Evolutionary conservation across 92 coral and sea anemone species (phyloP).

Genomic region (Siderastrea radians): DNA sequence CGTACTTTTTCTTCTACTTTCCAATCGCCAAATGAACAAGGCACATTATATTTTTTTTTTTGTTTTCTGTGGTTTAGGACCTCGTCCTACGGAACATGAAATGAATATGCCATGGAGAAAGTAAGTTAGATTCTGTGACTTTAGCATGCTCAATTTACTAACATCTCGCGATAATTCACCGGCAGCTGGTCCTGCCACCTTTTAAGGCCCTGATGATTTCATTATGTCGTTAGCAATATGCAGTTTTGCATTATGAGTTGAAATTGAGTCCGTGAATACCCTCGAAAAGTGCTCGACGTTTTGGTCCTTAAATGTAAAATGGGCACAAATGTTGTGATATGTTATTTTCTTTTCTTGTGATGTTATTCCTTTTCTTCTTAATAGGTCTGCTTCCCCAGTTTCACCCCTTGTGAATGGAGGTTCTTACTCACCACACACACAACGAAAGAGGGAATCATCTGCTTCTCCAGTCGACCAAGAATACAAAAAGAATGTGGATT

Average conservation of each 20-base stretch:
- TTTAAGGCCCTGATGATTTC: neutral
- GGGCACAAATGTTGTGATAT: too few species aligned
- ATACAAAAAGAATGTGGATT: conserved; percentile 34
- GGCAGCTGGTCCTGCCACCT: neutral
- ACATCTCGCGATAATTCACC: neutral
- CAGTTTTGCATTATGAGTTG: neutral
- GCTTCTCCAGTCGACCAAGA: conserved; percentile 12
- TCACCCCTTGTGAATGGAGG: conserved; percentile 71
- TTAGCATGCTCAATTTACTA: neutral
- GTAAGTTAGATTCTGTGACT: neutral
- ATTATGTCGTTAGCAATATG: neutral
- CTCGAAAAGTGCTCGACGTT: too few species aligned
- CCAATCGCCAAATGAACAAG: neutral
- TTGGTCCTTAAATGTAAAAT: too few species aligned
- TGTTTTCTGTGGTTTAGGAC: conserved; percentile 1
- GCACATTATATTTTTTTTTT: neutral
- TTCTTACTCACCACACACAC: conserved; percentile 50
- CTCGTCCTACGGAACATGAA: conserved; percentile 14
- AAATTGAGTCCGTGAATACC: too few species aligned
- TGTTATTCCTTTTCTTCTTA: neutral
- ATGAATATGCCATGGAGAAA: conserved; percentile 34
- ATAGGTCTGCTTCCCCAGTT: conserved; percentile 68
- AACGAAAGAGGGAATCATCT: conserved; percentile 56
- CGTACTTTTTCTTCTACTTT: neutral
- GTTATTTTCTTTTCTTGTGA: too few species aligned